Evolutionary conservation across 2,888 invertebrate genomes (phyloP).

Genomic region (Endomychus coccineus): DNA sequence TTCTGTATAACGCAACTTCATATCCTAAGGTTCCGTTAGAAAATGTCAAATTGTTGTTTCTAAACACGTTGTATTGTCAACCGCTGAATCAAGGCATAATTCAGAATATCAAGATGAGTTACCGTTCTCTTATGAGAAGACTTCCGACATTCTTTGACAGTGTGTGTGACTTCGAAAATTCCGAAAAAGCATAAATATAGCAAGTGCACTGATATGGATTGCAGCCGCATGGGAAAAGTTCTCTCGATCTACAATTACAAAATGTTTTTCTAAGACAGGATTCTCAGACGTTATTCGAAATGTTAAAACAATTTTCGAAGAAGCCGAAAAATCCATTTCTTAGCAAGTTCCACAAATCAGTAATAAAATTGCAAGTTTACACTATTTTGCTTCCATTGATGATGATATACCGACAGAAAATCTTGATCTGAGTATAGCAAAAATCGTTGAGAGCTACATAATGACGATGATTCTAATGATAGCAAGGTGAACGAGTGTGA

Average conservation of each 20-base stretch:
- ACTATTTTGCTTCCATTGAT: conserved; percentile 1
- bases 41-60: conserved; percentile 2
- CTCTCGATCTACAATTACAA: conserved; percentile 1
- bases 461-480: neutral
- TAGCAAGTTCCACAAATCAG: neutral
- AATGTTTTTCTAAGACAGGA: neutral
- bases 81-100: neutral
- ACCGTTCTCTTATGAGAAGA: neutral
- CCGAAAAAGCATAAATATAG: conserved; percentile 3
- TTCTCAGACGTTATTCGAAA: neutral
- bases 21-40: neutral
- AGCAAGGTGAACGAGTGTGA: neutral
- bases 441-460: neutral
- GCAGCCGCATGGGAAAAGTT: neutral
- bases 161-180: neutral
- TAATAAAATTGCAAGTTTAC: neutral
- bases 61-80: neutral
- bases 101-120: neutral
- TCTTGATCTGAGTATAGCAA: neutral
- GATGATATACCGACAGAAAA: conserved; percentile 1
- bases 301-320: conserved; percentile 1
- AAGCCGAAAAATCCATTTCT: neutral
- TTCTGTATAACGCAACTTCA: conserved; percentile 1
- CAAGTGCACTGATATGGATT: conserved; percentile 4
- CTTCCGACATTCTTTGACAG: conserved; percentile 1